Conservation (phyloP, 2,888 invertebrate species). For the Psylliodes chrysocephalus region DNA sequence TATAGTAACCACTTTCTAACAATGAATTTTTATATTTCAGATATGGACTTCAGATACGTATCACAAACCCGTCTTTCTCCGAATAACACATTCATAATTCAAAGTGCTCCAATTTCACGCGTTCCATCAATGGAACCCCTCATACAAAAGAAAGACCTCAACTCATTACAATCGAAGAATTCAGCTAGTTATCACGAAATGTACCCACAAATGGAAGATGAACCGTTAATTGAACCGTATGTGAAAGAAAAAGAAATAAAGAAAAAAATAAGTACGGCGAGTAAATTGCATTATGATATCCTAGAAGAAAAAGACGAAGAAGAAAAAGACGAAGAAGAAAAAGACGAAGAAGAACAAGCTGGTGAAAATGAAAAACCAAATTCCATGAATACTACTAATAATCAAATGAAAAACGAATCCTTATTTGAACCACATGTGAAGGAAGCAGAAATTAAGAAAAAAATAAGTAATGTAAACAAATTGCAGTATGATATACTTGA, state of each 20-base stretch:
- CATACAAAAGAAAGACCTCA: conserved; percentile 13
- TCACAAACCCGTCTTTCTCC: conserved; percentile 13
- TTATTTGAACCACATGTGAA: background rate
- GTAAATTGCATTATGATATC: conserved; percentile 29
- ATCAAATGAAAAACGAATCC: too few species aligned
- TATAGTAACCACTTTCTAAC: too few species aligned
- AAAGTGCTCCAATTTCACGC: conserved; percentile 27
- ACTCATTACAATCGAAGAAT: background rate
- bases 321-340: background rate
- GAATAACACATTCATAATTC: conserved; percentile 19
- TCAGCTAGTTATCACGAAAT: background rate
- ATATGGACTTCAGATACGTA: conserved; percentile 5
- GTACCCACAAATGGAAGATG: background rate
- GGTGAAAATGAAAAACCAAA: too few species aligned
- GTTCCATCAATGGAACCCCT: conserved; percentile 19
- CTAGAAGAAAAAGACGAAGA: conserved; percentile 38
- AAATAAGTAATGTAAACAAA: conserved; percentile 23
- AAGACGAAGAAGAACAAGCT: too few species aligned
- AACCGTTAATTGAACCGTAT: background rate
- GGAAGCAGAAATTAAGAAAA: conserved; percentile 8
- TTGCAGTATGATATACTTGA: conserved; percentile 34
- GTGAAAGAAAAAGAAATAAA: conserved; percentile 6
- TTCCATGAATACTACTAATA: too few species aligned
- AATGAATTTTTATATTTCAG: too few species aligned
- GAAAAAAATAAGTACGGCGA: conserved; percentile 18